A percentile compares a stretch with the other conserved stretches of the same genome.
phyloP scores from a whole-genome alignment of 2,113 vertebrate genomes.

The Cyprinodon variegatus region DNA sequence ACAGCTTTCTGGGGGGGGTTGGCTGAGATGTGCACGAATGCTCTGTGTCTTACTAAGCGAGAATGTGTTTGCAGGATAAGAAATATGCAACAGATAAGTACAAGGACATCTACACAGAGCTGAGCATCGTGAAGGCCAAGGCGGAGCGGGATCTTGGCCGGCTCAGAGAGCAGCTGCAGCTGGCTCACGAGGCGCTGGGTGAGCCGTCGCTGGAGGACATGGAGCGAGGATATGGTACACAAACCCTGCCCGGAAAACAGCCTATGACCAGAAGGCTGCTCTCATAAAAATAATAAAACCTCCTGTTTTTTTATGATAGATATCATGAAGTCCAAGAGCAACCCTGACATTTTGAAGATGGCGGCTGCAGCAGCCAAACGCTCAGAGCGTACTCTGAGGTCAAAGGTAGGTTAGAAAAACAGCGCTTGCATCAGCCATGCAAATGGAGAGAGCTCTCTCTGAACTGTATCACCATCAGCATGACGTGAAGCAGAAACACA shows the following conservation, averaged over 20 bases:
- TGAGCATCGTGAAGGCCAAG: constrained; percentile 86
- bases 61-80: constrained; percentile 76
- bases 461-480: not conserved
- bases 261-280: not conserved
- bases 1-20: not conserved
- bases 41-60: constrained; percentile 7
- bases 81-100: constrained; percentile 86
- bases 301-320: constrained; percentile 54
- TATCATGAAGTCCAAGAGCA: constrained; percentile 87
- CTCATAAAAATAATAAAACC: not conserved
- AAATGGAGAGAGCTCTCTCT: not conserved
- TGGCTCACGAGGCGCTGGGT: constrained; percentile 83
- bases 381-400: constrained; percentile 82
- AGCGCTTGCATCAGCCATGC: not conserved
- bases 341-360: constrained; percentile 86
- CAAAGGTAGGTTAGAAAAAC: constrained; percentile 74
- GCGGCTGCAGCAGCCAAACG: constrained; percentile 83
- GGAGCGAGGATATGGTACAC: constrained; percentile 80
- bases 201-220: constrained; percentile 77
- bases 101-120: constrained; percentile 87
- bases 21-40: not conserved
- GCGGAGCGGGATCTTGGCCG: constrained; percentile 81
- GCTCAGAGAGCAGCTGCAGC: constrained; percentile 82
- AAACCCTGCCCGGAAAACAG: not conserved
- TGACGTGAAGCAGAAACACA: not conserved